Conservation (phyloP, 2,888 invertebrate species). For the Apamea crenata region DNA sequence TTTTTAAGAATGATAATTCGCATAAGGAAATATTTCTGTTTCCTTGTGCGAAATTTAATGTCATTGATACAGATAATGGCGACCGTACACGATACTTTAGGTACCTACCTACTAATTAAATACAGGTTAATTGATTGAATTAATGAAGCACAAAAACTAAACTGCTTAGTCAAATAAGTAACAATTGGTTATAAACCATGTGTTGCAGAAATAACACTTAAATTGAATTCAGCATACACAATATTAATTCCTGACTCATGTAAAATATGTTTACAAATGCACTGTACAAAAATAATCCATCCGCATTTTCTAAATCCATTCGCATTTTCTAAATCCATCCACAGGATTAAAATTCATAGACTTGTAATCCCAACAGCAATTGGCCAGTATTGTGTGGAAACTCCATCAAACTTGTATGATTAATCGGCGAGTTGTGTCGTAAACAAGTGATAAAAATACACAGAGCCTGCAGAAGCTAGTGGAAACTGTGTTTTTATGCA, state of each 20-base stretch:
- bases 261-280: constrained; percentile 8
- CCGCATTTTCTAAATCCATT: constrained; percentile 27
- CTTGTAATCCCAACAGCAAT: constrained; percentile 52
- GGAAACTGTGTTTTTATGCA: constrained; percentile 83
- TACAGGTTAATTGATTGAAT: neutral
- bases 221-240: constrained; percentile 2
- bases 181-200: neutral
- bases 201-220: neutral
- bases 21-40: constrained; percentile 43
- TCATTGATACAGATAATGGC: constrained; percentile 1
- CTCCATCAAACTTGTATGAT: constrained; percentile 62
- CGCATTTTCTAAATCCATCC: constrained; percentile 28
- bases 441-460: constrained; percentile 66
- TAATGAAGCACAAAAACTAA: neutral
- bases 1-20: constrained; percentile 36
- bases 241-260: neutral
- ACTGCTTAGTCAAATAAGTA: neutral
- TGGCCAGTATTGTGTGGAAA: constrained; percentile 48
- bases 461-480: constrained; percentile 57
- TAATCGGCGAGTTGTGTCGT: constrained; percentile 51
- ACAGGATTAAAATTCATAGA: constrained; percentile 32
- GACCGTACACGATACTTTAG: neutral
- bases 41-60: constrained; percentile 35
- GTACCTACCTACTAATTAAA: constrained; percentile 9
- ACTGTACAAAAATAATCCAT: constrained; percentile 7